Evolutionary conservation across 64 coral and sea anemone genomes (phyloP).

Genomic region (Actinia equina): DNA sequence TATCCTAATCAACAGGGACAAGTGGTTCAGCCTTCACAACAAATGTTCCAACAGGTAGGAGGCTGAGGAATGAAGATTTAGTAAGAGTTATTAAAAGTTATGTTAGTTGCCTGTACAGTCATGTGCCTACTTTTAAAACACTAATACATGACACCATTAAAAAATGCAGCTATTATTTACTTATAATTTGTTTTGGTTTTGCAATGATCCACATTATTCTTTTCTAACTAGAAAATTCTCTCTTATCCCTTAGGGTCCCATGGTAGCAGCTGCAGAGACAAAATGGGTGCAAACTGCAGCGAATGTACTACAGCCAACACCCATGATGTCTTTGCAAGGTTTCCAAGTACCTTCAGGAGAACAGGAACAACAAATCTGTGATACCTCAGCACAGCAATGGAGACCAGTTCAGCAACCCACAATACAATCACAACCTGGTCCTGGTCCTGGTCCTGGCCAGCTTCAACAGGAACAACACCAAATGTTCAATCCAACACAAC

Average conservation of each 20-base stretch:
- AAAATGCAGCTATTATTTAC: neutral
- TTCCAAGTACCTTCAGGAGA: neutral
- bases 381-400: neutral
- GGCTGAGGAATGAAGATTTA: no score
- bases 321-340: neutral
- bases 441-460: conserved; percentile 5
- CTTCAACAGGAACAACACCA: conserved; percentile 32
- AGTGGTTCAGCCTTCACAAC: neutral
- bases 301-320: neutral
- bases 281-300: neutral
- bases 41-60: neutral
- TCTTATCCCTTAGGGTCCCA: neutral
- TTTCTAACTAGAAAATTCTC: neutral
- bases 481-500: conserved; percentile 25
- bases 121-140: no score
- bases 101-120: no score
- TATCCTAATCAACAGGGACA: neutral
- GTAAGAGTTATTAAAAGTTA: no score
- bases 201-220: no score
- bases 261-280: neutral
- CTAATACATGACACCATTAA: neutral
- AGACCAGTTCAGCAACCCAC: neutral
- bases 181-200: no score
- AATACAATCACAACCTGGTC: neutral
- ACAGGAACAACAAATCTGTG: neutral